Percentiles rank a stretch among this genome's conserved stretches.
These are phyloP conservation scores for Phalacrocorax brasilianus DNA, from an alignment of 2,113 vertebrate species.

Conservation along the genomic window DNA sequence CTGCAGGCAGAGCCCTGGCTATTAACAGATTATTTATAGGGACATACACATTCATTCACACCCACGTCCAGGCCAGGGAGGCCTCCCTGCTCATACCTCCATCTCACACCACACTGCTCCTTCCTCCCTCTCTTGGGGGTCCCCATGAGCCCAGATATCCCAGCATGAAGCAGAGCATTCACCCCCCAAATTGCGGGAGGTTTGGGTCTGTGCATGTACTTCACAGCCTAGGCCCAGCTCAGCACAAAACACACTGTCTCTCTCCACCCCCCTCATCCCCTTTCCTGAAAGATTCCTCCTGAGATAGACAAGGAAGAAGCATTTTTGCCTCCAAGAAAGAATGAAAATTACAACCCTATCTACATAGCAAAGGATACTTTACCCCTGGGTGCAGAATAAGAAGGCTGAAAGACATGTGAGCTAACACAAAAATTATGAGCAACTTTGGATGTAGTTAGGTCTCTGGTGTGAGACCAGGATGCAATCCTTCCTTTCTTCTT, in stretches of 20 bases:
- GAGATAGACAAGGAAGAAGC: slow-evolving; percentile 39
- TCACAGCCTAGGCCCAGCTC: neutral
- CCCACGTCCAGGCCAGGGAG: neutral
- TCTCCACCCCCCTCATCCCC: neutral
- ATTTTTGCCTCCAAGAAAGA: slow-evolving; percentile 62
- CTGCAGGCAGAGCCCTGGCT: neutral
- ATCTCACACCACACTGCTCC: neutral
- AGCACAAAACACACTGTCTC: neutral
- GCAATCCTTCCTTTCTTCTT: slow-evolving; percentile 20
- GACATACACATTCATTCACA: neutral
- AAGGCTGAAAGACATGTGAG: slow-evolving; percentile 6
- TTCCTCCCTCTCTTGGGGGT: neutral
- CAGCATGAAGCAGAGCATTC: neutral
- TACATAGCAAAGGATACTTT: slow-evolving; percentile 63
- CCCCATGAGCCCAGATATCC: neutral
- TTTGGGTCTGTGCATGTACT: neutral
- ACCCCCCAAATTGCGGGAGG: neutral
- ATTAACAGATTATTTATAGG: neutral
- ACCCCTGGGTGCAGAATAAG: slow-evolving; percentile 31
- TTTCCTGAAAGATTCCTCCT: slow-evolving; percentile 44
- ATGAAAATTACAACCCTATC: slow-evolving; percentile 66
- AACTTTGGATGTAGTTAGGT: neutral
- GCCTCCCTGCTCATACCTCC: neutral
- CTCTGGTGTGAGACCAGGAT: slow-evolving; percentile 6
- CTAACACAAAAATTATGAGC: slow-evolving; percentile 41